Conservation (phyloP, 2,797 vertebrate species). For the Tachyglossus aculeatus region DNA sequence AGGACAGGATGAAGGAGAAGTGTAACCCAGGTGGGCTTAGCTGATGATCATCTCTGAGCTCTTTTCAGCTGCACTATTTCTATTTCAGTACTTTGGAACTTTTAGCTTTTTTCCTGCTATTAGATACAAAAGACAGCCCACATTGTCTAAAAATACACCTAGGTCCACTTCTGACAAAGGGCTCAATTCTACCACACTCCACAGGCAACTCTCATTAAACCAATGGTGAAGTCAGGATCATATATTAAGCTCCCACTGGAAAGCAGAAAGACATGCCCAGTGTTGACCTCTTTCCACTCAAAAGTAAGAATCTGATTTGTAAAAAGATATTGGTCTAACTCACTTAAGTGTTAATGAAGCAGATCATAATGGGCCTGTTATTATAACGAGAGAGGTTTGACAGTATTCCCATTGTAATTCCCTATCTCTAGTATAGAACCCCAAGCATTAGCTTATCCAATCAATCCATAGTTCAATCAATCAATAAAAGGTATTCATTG, state of each 20-base stretch:
- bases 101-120: not conserved
- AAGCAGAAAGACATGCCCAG: not conserved
- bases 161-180: slow-evolving; percentile 44
- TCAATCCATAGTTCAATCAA: too few species aligned
- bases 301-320: slow-evolving; percentile 36
- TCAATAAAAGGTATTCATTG: too few species aligned
- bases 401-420: not conserved
- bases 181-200: not conserved
- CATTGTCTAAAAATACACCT: slow-evolving; percentile 50
- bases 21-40: not conserved
- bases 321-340: slow-evolving; percentile 20
- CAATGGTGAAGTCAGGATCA: slow-evolving; percentile 34
- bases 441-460: too few species aligned
- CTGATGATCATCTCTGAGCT: not conserved
- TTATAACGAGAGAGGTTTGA: not conserved
- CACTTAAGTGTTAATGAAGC: slow-evolving; percentile 29
- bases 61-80: not conserved
- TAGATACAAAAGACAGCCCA: slow-evolving; percentile 41
- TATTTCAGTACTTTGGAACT: slow-evolving; percentile 28
- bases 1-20: not conserved
- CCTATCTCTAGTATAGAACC: slow-evolving; percentile 8
- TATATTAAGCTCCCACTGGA: slow-evolving; percentile 18
- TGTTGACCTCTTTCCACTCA: slow-evolving; percentile 27
- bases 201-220: slow-evolving; percentile 26
- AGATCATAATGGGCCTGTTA: not conserved